Evolutionary conservation across 2,113 vertebrate species (phyloP).

Genomic region (Chloropsis cyanopogon): DNA sequence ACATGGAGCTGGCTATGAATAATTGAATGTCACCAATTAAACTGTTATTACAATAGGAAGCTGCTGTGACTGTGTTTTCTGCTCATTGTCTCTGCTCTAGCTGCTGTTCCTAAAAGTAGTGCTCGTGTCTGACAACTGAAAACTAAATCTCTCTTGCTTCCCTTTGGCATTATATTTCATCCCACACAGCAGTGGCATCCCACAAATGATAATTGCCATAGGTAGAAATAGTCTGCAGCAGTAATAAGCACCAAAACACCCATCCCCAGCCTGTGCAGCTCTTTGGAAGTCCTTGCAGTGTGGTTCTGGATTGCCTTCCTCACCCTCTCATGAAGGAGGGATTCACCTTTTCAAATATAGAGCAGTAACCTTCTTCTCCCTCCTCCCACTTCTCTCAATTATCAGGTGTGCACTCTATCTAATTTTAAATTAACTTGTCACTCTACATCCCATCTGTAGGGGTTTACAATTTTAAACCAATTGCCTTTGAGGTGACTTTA

Average conservation of each 20-base stretch:
- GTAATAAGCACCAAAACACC: background rate
- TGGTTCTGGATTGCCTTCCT: background rate
- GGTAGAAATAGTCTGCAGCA: background rate
- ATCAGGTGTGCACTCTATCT: constrained; percentile 51
- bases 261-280: background rate
- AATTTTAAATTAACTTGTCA: constrained; percentile 68
- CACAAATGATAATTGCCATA: background rate
- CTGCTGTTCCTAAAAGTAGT: background rate
- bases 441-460: constrained; percentile 44
- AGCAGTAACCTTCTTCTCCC: constrained; percentile 45
- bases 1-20: background rate
- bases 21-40: background rate
- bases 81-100: background rate
- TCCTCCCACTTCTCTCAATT: constrained; percentile 49
- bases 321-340: constrained; percentile 39
- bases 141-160: background rate
- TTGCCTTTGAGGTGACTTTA: constrained; percentile 68
- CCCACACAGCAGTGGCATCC: background rate
- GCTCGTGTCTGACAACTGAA: background rate
- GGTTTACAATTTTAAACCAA: constrained; percentile 53
- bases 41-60: background rate
- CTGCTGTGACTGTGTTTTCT: background rate
- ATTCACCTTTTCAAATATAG: constrained; percentile 67
- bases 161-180: background rate
- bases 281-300: background rate